Percentiles rank a stretch among this genome's conserved stretches.
These are phyloP conservation scores for Tragopan temminckii DNA, from an alignment of 2,797 vertebrate genomes.

Conservation along the genomic window DNA sequence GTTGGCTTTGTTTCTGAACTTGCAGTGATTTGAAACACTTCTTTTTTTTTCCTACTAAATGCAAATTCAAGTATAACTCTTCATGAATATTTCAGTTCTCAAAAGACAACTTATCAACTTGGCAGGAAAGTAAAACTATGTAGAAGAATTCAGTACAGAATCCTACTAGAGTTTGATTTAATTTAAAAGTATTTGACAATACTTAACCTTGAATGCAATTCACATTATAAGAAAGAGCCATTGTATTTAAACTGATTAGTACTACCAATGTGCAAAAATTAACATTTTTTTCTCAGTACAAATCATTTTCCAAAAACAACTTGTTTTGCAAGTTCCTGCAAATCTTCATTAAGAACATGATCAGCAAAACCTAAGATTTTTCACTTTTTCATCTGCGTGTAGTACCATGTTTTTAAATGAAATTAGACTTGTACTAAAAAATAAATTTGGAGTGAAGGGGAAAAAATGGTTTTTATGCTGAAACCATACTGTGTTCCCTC, in stretches of 20 bases:
- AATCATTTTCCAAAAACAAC: neutral
- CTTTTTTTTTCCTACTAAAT: neutral
- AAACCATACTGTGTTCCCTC: rapidly evolving
- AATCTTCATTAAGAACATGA: neutral
- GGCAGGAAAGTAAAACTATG: neutral
- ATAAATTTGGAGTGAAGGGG: neutral
- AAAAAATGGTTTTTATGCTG: neutral
- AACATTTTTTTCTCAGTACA: neutral
- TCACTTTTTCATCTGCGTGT: neutral
- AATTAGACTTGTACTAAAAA: neutral
- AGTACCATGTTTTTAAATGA: neutral
- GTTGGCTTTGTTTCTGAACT: neutral
- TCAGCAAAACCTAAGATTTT: neutral
- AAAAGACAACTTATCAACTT: neutral
- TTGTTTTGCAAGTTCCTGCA: neutral
- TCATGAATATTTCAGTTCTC: neutral
- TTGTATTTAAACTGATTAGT: neutral
- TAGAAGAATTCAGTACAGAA: neutral
- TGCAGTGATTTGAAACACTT: neutral
- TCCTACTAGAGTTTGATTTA: neutral
- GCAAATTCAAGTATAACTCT: neutral
- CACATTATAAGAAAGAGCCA: neutral
- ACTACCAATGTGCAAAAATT: neutral
- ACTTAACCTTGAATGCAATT: neutral
- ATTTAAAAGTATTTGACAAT: neutral